Percentiles rank a stretch among this genome's conserved stretches.
phyloP scores from a whole-genome alignment of 1,140 invertebrate genomes.

The Antheraea mylitta region DNA sequence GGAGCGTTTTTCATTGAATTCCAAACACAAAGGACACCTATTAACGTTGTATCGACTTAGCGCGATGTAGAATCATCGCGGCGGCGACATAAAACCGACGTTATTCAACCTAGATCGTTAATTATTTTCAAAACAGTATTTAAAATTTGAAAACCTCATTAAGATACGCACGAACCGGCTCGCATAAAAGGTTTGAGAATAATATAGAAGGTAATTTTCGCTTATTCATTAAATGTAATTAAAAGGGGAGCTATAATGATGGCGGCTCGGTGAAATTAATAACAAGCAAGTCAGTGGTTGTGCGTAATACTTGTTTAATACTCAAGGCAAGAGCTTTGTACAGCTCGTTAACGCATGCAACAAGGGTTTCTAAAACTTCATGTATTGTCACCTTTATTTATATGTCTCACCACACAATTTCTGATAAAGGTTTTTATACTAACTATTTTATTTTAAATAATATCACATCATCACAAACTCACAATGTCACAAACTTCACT shows the following conservation, averaged over 20 bases:
- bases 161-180: constrained; percentile 37
- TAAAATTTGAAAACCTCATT: constrained; percentile 64
- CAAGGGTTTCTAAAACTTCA: constrained; percentile 5
- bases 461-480: too few species aligned
- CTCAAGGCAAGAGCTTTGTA: constrained; percentile 12
- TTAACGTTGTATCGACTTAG: constrained; percentile 1
- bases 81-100: constrained; percentile 8
- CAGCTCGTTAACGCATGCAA: constrained; percentile 7
- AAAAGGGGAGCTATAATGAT: constrained; percentile 42
- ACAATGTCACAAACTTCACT: too few species aligned
- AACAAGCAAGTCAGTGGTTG: constrained; percentile 27
- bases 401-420: background rate
- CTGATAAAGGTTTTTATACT: too few species aligned
- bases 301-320: constrained; percentile 22
- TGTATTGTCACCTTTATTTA: background rate
- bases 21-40: constrained; percentile 3
- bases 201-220: constrained; percentile 49
- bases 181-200: constrained; percentile 43
- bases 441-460: too few species aligned
- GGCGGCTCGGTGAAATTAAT: constrained; percentile 36
- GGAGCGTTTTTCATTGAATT: constrained; percentile 12
- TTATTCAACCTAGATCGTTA: constrained; percentile 47
- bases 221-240: constrained; percentile 53
- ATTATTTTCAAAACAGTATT: constrained; percentile 57
- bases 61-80: constrained; percentile 12